Evolutionary conservation across 2,113 vertebrate genomes (phyloP), one percentile per base, ranked within the genome.

Genomic region (Onychostruthus taczanowskii): DNA sequence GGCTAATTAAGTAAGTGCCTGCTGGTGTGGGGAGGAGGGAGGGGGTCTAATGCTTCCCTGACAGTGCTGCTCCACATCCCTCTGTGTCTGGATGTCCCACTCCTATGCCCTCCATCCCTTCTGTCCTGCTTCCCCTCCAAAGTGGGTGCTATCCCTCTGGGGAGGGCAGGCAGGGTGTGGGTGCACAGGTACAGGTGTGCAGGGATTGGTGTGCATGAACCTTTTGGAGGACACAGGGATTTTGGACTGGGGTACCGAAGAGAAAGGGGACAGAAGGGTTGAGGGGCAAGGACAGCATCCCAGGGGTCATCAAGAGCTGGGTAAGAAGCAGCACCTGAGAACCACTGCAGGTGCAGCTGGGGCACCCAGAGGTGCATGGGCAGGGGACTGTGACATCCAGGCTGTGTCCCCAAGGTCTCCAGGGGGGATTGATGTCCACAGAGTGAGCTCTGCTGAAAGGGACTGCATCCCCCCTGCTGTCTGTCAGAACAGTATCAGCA

Each of bases 1-100:
- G 68, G 59, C 95, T 96, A 96, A 94, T 97, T 93, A 94, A 94
- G 75, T 67, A 61, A 92, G 76, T 37, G n/a, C 59, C 46, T 80
- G 63, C 92, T 58, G 67, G 23, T 83, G 23, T 7, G 0, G 35
- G 75, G 49, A 80, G 79, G 67, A 92, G 82, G 79, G 59, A 94
- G 59, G 17, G 46, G 81, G 43, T 4, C 35, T 0, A 2, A 14
- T 46, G 50, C 46, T 81, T 91, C 61, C 23, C 30, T 77, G 28
- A 10, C 7, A 21, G 11, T 4, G 23, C 46, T 56, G 9, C 19
- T 89, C 7, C 12, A 31, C 33, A 52, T 62, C 47, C 3, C 6
- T 50, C 31, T 0, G 0, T 31, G 22, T 63, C 62, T 1, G 2
- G 14, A 27, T 18, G 7, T 74, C 35, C 30, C 1, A 1, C 12